A percentile compares a stretch with the other conserved stretches of the same genome.
These are phyloP conservation scores for Linnaemya vulpina DNA, from an alignment of 2,888 invertebrate genomes.

Conservation along the genomic window DNA sequence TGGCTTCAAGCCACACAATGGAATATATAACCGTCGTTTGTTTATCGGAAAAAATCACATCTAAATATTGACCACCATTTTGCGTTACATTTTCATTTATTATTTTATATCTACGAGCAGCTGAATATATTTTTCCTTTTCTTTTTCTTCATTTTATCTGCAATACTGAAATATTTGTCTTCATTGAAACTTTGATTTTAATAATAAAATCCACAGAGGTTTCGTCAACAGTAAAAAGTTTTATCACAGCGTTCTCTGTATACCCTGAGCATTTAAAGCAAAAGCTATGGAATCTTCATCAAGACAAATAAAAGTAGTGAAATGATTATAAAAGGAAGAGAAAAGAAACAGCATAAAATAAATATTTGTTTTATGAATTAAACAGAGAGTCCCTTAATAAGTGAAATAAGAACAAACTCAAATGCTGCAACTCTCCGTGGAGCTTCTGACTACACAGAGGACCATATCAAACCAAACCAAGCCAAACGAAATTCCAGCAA, in stretches of 20 bases:
- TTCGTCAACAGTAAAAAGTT: background rate
- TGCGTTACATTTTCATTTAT: too few relatives aligned
- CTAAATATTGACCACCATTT: too few relatives aligned
- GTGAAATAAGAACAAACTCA: conserved; percentile 51
- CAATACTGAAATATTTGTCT: background rate
- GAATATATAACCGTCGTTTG: too few relatives aligned
- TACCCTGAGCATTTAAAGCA: background rate
- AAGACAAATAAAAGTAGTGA: conserved; percentile 12
- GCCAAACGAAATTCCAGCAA: conserved; percentile 35
- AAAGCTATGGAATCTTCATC: background rate
- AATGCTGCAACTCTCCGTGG: conserved; percentile 38
- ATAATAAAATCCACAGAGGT: conserved; percentile 28
- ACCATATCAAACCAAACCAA: conserved; percentile 14
- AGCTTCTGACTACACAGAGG: conserved; percentile 25
- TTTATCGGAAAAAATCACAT: too few relatives aligned
- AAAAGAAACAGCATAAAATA: background rate
- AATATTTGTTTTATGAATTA: conserved; percentile 53
- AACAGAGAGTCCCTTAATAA: conserved; percentile 64
- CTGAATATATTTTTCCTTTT: background rate
- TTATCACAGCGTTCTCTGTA: background rate
- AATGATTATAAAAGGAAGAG: background rate
- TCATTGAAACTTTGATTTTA: conserved; percentile 16
- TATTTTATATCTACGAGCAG: background rate
- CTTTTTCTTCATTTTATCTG: background rate
- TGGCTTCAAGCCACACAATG: too few relatives aligned